phyloP scores from a whole-genome alignment of 2,113 vertebrate genomes.

The Carlito syrichta region DNA sequence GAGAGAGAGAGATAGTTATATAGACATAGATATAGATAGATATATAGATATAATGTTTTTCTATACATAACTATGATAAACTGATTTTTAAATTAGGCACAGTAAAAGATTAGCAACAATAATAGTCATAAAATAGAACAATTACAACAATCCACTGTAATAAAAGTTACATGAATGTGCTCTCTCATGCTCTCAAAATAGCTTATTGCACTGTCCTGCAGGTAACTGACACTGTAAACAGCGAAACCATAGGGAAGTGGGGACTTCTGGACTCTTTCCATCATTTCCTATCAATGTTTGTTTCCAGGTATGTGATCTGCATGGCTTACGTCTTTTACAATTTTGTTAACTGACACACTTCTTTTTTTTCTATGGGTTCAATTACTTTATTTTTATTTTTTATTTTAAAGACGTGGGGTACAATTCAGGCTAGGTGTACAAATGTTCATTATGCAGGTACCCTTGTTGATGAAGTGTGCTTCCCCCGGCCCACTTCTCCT shows the following conservation, averaged over 20 bases:
- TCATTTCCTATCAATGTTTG: neutral
- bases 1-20: too few relatives aligned
- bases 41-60: too few relatives aligned
- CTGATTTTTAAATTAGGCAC: neutral
- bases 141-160: neutral
- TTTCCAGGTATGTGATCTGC: neutral
- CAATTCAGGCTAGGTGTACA: too few relatives aligned
- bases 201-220: neutral
- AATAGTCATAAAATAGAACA: neutral
- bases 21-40: too few relatives aligned
- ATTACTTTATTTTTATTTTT: too few relatives aligned
- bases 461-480: too few relatives aligned
- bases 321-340: neutral
- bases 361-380: too few relatives aligned
- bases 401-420: too few relatives aligned
- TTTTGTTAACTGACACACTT: neutral
- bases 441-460: too few relatives aligned
- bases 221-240: neutral
- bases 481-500: too few relatives aligned
- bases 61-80: neutral
- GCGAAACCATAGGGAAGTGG: neutral
- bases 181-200: neutral
- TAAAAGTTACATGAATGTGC: neutral
- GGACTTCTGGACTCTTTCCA: neutral
- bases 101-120: neutral